Evolutionary conservation across 92 coral and sea anemone genomes (phyloP), one percentile per base, ranked within the genome.

Genomic region (Phenganax subtilis): DNA sequence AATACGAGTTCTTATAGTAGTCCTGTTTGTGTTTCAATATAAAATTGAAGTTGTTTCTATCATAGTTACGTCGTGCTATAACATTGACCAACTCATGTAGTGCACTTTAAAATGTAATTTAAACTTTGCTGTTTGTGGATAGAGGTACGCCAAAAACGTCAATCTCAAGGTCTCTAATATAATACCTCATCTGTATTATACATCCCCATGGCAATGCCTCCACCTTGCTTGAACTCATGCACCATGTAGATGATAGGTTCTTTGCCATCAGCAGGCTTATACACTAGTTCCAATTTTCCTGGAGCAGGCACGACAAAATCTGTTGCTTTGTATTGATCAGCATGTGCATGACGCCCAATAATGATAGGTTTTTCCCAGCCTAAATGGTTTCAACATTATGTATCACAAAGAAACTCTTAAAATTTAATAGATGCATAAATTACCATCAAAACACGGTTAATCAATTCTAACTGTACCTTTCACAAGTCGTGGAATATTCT

Each of bases 321-420:
- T 84, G 97, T 92, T 57, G 98, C 98, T 81, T 87, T 94, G 81
- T 94, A 94, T 97, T 96, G 99, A 62, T 96, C 99, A 44, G 96
- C 99, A 86, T 96, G 97, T 16, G 99, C 99, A 80, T 96, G 99
- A 73, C 99, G 99, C 3, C 99, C 99, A 66, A 96, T 96, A 76
- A 96, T 92, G 27, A 96, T 96, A 7, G 99, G 93, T 68, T 92
- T 96, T 12, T 85, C 85, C 99, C 99, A 96, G 0, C 97, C 98
- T 90, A 68, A 54, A 44, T 8, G 73, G 62, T 55, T 55, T 28
- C 27, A 59, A 44, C 53, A 20, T 73, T 28, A 51, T 1, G 3
- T 3, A 44, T 54, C 28, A 12, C 25, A 3, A 20, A 9, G 47
- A 16, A 10, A 17, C 65, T 15, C 37, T 12, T 31, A 53, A 16